These are phyloP conservation scores for Myripristis jacobus DNA, from an alignment of 2,797 vertebrate species.

Conservation along the genomic window DNA sequence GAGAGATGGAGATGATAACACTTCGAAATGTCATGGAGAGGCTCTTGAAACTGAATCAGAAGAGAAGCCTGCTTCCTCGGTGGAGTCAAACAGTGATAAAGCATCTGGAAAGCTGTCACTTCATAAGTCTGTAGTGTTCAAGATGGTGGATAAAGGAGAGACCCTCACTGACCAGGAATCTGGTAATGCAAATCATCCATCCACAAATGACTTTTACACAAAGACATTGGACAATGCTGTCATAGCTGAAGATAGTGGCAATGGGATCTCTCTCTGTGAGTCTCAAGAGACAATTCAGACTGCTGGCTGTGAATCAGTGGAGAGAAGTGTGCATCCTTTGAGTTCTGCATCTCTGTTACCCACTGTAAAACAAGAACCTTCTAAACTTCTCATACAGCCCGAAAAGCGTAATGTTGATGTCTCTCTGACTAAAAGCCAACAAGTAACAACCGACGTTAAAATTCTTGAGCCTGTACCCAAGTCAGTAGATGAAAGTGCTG, in stretches of 20 bases:
- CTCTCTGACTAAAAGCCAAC: not conserved
- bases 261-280: not conserved
- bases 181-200: not conserved
- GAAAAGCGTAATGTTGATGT: not conserved
- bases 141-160: not conserved
- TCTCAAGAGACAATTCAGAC: slow-evolving; percentile 12
- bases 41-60: not conserved
- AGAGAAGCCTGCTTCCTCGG: not conserved
- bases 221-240: slow-evolving; percentile 20
- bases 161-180: slow-evolving; percentile 7
- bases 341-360: slow-evolving; percentile 38
- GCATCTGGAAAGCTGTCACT: not conserved
- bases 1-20: slow-evolving; percentile 18
- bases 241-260: not conserved
- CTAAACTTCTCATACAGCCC: slow-evolving; percentile 15
- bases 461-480: not conserved
- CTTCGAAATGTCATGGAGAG: not conserved
- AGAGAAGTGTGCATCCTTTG: slow-evolving; percentile 36
- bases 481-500: slow-evolving; percentile 10
- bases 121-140: slow-evolving; percentile 10
- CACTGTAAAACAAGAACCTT: slow-evolving; percentile 19
- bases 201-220: slow-evolving; percentile 7
- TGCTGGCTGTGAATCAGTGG: slow-evolving; percentile 19
- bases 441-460: slow-evolving; percentile 6
- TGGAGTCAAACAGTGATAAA: not conserved